These are phyloP conservation scores for Cotesia congregata DNA, from an alignment of 2,888 invertebrate species.

Conservation along the genomic window DNA sequence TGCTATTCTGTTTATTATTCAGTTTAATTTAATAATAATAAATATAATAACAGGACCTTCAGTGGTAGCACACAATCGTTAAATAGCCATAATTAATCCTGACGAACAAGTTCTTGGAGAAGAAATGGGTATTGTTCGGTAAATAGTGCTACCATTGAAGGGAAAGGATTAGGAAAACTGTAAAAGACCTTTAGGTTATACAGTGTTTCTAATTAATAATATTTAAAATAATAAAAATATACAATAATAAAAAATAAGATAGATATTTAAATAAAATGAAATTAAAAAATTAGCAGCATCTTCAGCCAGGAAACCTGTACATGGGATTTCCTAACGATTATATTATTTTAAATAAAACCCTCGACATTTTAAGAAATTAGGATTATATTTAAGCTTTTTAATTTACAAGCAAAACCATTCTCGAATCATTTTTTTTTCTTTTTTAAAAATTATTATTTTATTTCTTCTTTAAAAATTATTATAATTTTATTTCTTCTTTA, in stretches of 20 bases:
- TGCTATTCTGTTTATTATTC: too few relatives aligned
- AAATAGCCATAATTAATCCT: neutral
- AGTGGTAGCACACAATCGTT: neutral
- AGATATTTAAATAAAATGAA: neutral
- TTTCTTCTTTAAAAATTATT: too few relatives aligned
- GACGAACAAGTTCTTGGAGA: neutral
- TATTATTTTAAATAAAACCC: neutral
- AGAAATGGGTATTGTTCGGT: neutral
- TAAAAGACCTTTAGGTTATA: neutral
- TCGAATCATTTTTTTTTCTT: constrained; percentile 2
- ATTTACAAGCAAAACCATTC: constrained; percentile 10
- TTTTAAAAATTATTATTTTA: too few relatives aligned
- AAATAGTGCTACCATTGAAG: neutral
- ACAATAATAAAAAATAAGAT: neutral
- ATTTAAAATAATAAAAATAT: neutral
- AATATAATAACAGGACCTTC: neutral
- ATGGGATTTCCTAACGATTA: neutral
- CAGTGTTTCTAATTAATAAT: neutral
- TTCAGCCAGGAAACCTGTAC: constrained; percentile 1
- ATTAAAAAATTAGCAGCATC: neutral
- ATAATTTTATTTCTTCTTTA: too few relatives aligned
- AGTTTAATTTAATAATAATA: neutral
- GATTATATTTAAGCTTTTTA: constrained; percentile 12
- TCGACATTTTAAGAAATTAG: constrained; percentile 3
- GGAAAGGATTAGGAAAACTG: neutral